Conservation (phyloP, 2,797 vertebrate species). For the Lacerta viridis region DNA sequence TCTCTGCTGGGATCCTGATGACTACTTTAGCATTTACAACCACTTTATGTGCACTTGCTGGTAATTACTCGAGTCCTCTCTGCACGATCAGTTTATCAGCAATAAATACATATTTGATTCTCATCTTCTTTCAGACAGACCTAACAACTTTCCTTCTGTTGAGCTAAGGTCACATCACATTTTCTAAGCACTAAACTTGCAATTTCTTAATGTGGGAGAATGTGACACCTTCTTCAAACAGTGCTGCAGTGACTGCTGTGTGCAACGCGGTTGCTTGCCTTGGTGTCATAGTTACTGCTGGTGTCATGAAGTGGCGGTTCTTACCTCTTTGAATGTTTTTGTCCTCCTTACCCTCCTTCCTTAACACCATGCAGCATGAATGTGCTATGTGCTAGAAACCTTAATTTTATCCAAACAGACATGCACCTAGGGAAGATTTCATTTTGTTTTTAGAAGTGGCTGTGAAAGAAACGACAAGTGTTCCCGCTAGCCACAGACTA, state of each 20-base stretch:
- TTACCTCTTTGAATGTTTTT: neutral
- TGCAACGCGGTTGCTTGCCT: neutral
- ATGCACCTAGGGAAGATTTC: neutral
- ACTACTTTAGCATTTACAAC: constrained; percentile 12
- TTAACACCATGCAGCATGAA: neutral
- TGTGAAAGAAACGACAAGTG: neutral
- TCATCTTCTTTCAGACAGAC: neutral
- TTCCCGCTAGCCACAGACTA: neutral
- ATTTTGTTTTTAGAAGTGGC: neutral
- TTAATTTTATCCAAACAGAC: neutral
- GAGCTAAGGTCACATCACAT: neutral
- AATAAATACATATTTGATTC: constrained; percentile 25
- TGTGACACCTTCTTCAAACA: neutral
- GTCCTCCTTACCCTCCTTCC: neutral
- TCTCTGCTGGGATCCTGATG: constrained; percentile 5
- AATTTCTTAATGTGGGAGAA: neutral
- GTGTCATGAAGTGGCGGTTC: neutral
- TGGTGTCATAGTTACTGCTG: neutral
- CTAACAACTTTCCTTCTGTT: neutral
- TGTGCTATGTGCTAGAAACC: neutral
- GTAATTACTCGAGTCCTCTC: neutral
- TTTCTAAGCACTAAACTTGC: neutral
- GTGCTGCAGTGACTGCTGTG: neutral
- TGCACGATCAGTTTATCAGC: constrained; percentile 6
- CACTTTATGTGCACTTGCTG: constrained; percentile 10